Evolutionary conservation across 2,113 vertebrate genomes (phyloP).

Genomic region (Hyaena hyaena): DNA sequence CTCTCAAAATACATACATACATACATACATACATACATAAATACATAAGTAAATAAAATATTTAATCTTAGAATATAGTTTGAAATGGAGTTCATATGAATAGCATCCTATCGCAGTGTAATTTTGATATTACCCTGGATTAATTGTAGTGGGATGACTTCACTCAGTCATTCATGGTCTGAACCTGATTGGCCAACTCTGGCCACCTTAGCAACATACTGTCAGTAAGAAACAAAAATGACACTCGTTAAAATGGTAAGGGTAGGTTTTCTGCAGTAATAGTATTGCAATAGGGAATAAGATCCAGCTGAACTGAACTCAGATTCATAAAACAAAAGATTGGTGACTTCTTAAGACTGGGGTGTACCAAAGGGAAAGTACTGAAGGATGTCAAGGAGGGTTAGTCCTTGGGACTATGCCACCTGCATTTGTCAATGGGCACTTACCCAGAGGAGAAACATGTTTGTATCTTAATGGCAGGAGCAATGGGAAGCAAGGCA

Average conservation of each 20-base stretch:
- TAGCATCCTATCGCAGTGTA: neutral
- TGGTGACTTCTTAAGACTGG: neutral
- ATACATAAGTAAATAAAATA: neutral
- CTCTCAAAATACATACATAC: too few species aligned
- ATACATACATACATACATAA: too few species aligned
- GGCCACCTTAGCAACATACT: neutral
- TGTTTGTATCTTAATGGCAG: neutral
- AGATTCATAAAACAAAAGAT: neutral
- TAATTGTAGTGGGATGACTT: neutral
- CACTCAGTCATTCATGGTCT: neutral
- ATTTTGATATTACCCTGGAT: neutral
- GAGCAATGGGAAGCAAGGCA: neutral
- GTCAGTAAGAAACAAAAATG: neutral
- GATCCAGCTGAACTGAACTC: neutral
- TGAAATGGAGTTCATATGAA: neutral
- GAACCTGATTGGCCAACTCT: neutral
- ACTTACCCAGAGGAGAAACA: neutral
- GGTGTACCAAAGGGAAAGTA: rapidly evolving
- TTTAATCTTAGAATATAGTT: neutral
- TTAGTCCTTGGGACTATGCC: too few species aligned
- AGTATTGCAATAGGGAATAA: neutral
- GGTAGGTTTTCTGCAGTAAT: neutral
- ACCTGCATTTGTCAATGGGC: neutral
- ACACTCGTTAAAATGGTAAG: neutral
- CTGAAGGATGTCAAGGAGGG: rapidly evolving